Percentiles rank a stretch among this genome's conserved stretches.
These are phyloP conservation scores for Nixonia krombeini DNA, from an alignment of 1,140 invertebrate species.

Conservation along the genomic window DNA sequence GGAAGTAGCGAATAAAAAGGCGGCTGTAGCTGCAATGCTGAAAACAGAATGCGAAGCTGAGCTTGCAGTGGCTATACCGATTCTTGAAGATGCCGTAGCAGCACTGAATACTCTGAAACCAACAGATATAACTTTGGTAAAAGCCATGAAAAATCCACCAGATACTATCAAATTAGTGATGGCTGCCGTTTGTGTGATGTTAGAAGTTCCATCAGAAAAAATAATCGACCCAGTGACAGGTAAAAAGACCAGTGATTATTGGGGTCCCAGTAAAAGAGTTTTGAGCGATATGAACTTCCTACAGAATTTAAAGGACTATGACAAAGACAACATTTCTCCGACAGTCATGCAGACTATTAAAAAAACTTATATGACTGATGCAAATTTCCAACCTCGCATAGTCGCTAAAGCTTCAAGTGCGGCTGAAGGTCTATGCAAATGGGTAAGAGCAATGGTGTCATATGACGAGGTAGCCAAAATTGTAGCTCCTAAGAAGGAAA, in stretches of 20 bases:
- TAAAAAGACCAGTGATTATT: slow-evolving; percentile 79
- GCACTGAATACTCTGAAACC: slow-evolving; percentile 86
- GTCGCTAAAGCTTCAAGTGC: slow-evolving; percentile 82
- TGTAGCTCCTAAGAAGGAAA: slow-evolving; percentile 77
- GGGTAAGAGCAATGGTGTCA: slow-evolving; percentile 82
- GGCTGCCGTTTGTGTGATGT: slow-evolving; percentile 84
- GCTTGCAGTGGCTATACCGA: slow-evolving; percentile 79
- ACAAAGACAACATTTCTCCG: slow-evolving; percentile 79
- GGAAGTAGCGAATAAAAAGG: slow-evolving; percentile 78
- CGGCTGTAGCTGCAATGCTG: slow-evolving; percentile 75
- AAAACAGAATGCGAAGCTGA: slow-evolving; percentile 81
- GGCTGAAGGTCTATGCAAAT: slow-evolving; percentile 81
- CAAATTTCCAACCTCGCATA: slow-evolving; percentile 78
- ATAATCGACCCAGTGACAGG: slow-evolving; percentile 75
- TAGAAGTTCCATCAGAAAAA: slow-evolving; percentile 77
- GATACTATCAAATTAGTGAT: slow-evolving; percentile 82
- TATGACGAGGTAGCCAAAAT: slow-evolving; percentile 81
- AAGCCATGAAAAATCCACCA: slow-evolving; percentile 88
- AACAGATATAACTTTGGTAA: slow-evolving; percentile 82
- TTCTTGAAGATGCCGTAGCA: slow-evolving; percentile 74
- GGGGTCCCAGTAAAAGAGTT: slow-evolving; percentile 82
- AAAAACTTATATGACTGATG: slow-evolving; percentile 77
- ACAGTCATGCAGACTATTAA: slow-evolving; percentile 77
- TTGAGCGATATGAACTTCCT: slow-evolving; percentile 81
- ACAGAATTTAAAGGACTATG: slow-evolving; percentile 78